Conservation (phyloP, 2,888 invertebrate species). For the Plebejus melissa region DNA sequence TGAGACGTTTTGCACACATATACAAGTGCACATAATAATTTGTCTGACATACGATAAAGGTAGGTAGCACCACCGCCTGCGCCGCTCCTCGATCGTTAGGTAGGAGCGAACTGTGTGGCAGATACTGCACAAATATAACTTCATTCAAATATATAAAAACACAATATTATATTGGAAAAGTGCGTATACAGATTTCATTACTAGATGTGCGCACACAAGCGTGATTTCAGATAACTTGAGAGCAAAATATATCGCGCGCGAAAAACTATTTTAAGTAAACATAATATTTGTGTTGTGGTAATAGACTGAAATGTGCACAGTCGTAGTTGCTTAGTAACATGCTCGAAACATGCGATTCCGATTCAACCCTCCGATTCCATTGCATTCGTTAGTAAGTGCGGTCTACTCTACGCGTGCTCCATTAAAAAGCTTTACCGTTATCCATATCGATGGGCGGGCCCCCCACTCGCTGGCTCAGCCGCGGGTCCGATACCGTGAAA, state of each 20-base stretch:
- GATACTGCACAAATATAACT: slow-evolving; percentile 70
- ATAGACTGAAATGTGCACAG: not conserved
- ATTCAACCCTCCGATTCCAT: slow-evolving; percentile 40
- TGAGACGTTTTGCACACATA: slow-evolving; percentile 44
- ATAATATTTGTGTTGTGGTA: not conserved
- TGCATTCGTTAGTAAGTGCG: slow-evolving; percentile 74
- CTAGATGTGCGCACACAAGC: not conserved
- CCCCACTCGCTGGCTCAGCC: slow-evolving; percentile 84
- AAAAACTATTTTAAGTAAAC: not conserved
- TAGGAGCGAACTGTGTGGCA: slow-evolving; percentile 75
- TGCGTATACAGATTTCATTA: slow-evolving; percentile 1
- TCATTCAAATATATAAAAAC: slow-evolving; percentile 16
- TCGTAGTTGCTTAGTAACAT: slow-evolving; percentile 25
- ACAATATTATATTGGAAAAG: not conserved
- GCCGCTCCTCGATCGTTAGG: slow-evolving; percentile 69
- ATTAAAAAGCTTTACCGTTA: slow-evolving; percentile 85
- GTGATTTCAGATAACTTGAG: not conserved
- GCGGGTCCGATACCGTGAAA: slow-evolving; percentile 92
- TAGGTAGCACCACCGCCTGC: slow-evolving; percentile 63
- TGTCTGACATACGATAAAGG: slow-evolving; percentile 65
- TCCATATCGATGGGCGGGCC: slow-evolving; percentile 93
- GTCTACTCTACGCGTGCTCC: slow-evolving; percentile 69
- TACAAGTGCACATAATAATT: slow-evolving; percentile 59
- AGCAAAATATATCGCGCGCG: not conserved
- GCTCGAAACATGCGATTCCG: slow-evolving; percentile 26